These are phyloP conservation scores for Spheniscus mendiculus DNA, from an alignment of 2,113 vertebrate species.

Conservation along the genomic window DNA sequence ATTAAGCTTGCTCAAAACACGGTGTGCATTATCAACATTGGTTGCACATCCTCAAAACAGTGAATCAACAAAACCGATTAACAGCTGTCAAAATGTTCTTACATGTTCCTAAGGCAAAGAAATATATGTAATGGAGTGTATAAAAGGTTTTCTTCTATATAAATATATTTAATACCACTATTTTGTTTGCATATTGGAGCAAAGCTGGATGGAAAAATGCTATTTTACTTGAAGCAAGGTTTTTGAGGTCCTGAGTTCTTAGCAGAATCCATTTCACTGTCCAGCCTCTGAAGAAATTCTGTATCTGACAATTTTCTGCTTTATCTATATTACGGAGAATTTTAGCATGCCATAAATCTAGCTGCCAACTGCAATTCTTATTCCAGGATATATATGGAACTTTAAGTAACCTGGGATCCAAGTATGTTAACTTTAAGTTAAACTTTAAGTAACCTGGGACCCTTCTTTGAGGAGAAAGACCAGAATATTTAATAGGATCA, in stretches of 20 bases:
- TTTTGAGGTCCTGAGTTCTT: neutral
- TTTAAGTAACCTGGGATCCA: neutral
- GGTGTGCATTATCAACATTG: accelerated
- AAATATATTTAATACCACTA: neutral
- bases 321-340: neutral
- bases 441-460: neutral
- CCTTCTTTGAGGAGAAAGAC: neutral
- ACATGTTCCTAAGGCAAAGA: neutral
- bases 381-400: accelerated
- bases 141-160: neutral
- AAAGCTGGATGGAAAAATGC: neutral
- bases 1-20: neutral
- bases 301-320: neutral
- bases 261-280: neutral
- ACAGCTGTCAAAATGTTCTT: neutral
- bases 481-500: neutral
- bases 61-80: neutral
- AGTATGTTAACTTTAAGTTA: neutral
- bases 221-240: neutral
- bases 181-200: neutral
- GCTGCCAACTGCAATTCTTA: neutral
- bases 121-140: accelerated
- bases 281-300: neutral
- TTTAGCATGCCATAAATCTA: neutral
- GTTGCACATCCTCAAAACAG: neutral